Percentiles rank a stretch among this genome's conserved stretches.
Evolutionary conservation across 2,113 vertebrate species (phyloP).

Genomic region (Aldabrachelys gigantea): DNA sequence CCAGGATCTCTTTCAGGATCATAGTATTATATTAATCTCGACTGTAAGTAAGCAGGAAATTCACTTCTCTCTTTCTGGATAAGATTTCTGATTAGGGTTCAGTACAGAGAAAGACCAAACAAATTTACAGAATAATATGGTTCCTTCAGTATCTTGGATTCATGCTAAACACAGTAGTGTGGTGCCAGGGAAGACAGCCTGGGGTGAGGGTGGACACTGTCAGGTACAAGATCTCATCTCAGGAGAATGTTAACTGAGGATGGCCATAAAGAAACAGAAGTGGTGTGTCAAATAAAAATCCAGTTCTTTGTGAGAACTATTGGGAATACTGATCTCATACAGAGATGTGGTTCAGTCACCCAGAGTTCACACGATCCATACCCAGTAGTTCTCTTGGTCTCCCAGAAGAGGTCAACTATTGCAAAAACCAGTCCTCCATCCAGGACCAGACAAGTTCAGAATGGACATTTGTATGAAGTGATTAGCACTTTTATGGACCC

Average conservation of each 20-base stretch:
- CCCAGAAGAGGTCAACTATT: background rate
- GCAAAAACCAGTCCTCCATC: background rate
- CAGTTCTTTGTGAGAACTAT: background rate
- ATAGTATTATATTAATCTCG: background rate
- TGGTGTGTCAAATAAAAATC: background rate
- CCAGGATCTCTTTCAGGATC: background rate
- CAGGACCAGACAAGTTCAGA: background rate
- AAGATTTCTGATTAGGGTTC: background rate
- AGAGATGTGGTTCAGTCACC: background rate
- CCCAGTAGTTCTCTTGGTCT: background rate
- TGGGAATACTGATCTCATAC: conserved; percentile 8
- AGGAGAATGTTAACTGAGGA: conserved; percentile 25
- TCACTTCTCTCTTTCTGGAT: background rate
- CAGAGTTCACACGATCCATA: background rate
- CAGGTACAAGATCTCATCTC: background rate
- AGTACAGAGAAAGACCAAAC: background rate
- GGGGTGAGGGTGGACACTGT: background rate
- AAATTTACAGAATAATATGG: background rate
- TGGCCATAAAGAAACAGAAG: background rate
- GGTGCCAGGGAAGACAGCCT: background rate
- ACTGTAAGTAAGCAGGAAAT: background rate
- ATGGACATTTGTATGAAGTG: background rate
- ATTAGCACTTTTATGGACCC: background rate
- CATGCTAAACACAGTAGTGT: background rate
- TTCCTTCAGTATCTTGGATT: background rate